A percentile compares a stretch with the other conserved stretches of the same genome.
phyloP scores from a whole-genome alignment of 2,797 vertebrate genomes.

The Micrastur ruficollis region DNA sequence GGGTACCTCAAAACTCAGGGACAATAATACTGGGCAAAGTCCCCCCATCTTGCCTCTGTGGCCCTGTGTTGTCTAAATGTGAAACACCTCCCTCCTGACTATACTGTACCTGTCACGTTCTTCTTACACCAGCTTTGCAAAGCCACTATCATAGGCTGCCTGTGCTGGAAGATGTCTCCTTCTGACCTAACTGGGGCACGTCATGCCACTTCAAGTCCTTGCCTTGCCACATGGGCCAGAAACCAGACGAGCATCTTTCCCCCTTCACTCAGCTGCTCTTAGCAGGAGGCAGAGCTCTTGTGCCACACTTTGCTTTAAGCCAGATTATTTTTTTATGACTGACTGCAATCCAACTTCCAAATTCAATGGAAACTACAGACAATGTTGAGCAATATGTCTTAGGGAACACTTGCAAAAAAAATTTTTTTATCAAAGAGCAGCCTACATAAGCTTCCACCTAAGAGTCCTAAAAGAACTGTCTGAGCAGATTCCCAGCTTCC shows the following conservation, averaged over 20 bases:
- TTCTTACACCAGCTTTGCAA: neutral
- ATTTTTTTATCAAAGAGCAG: neutral
- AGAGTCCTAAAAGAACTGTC: neutral
- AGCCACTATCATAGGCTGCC: neutral
- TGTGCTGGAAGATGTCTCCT: neutral
- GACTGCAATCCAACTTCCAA: neutral
- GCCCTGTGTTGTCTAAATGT: neutral
- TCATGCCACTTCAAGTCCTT: neutral
- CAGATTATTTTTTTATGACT: neutral
- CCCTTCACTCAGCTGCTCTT: neutral
- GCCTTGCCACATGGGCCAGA: neutral
- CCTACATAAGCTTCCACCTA: neutral
- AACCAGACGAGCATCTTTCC: neutral
- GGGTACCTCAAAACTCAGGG: neutral
- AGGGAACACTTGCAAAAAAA: neutral
- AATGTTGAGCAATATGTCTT: neutral
- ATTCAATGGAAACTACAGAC: neutral
- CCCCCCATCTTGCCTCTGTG: neutral
- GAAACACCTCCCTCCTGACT: neutral
- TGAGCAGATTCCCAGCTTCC: slow-evolving; percentile 1
- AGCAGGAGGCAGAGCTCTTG: neutral
- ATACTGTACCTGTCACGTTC: rapidly evolving
- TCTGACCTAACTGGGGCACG: neutral
- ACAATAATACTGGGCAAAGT: neutral
- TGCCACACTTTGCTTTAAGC: neutral